Percentiles rank a stretch among this genome's conserved stretches.
These are phyloP conservation scores for Poeciliopsis gracilis DNA, from an alignment of 2,797 vertebrate species.

Conservation along the genomic window DNA sequence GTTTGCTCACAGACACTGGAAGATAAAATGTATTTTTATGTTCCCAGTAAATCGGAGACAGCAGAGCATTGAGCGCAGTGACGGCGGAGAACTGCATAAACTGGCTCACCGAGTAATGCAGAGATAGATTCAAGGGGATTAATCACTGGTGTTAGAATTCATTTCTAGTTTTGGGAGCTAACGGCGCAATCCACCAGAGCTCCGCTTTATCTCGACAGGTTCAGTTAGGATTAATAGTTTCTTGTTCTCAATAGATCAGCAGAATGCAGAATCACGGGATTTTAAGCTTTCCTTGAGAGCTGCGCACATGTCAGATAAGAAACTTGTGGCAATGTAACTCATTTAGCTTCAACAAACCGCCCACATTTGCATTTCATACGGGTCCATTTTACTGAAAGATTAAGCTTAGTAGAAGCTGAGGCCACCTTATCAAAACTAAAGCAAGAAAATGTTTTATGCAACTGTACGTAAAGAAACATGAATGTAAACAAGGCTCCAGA, in stretches of 20 bases:
- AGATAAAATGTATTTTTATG: conserved; percentile 41
- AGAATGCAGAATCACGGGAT: conserved; percentile 43
- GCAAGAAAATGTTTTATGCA: conserved; percentile 37
- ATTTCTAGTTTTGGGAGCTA: conserved; percentile 51
- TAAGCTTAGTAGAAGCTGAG: conserved; percentile 36
- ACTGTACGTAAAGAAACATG: neutral
- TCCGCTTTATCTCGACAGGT: conserved; percentile 63
- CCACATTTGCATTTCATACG: conserved; percentile 45
- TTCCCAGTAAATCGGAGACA: conserved; percentile 33
- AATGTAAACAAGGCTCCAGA: neutral
- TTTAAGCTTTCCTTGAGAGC: conserved; percentile 40
- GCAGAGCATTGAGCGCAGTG: conserved; percentile 31
- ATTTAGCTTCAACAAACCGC: conserved; percentile 51
- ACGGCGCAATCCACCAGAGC: conserved; percentile 38
- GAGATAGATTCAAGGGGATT: conserved; percentile 39
- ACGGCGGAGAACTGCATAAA: conserved; percentile 32
- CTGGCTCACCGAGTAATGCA: conserved; percentile 29
- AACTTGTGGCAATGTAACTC: conserved; percentile 45
- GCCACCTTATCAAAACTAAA: conserved; percentile 23
- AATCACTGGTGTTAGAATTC: conserved; percentile 48
- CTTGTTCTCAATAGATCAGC: conserved; percentile 63
- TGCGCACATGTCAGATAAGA: conserved; percentile 49
- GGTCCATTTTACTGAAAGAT: conserved; percentile 46
- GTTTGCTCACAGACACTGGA: conserved; percentile 47
- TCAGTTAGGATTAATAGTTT: conserved; percentile 60